Evolutionary conservation across 2,888 invertebrate genomes (phyloP), one percentile per base, ranked within the genome.

Genomic region (Amblyteles armatorius): DNA sequence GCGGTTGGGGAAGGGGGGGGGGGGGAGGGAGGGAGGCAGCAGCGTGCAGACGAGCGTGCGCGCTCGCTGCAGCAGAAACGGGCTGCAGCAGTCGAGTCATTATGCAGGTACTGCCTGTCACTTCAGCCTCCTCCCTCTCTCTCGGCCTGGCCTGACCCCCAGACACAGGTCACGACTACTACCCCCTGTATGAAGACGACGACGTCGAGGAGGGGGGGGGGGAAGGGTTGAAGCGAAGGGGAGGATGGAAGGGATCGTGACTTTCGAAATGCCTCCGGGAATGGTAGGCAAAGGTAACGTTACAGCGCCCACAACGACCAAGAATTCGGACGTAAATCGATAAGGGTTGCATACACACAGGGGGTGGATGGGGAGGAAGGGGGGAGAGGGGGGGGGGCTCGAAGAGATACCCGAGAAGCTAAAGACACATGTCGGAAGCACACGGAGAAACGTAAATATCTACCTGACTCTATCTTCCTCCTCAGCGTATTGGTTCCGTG

Each of bases 81-180:
- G 44, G 88, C 90, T 88, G 91, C 90, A 90, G 91, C 90, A 90
- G 91, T 90, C 88, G 89, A 90, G 89, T 89, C 90, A 91, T 91
- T 91, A 91, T 91, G 91, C 91, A 91, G 91, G 90, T 91, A 90
- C 90, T 84, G 84, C 85, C 85, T 87, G 89, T 91, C 90, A 90
- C 88, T 90, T 88, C 82, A 69, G 76, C 84, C 82, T 86, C 86
- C 69, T 5, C 48, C 48, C 50, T 48, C 48, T 78, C 73, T 44
- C 57, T 63, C 22, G 40, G 57, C 33, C 72, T 77, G 73, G 80
- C 52, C 73, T 81, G 84, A 81, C 80, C 79, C 79, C 81, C 69
- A 81, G 78, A 84, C 80, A 33, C 60, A 16, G 57, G 63, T 69
- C 69, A 65, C 76, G 72, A 40, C 60, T 63, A 36, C 71, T 78